Base-by-base conservation (phyloP, 2,797 vertebrate genomes). In the Euphonia xanthogaster region DNA sequence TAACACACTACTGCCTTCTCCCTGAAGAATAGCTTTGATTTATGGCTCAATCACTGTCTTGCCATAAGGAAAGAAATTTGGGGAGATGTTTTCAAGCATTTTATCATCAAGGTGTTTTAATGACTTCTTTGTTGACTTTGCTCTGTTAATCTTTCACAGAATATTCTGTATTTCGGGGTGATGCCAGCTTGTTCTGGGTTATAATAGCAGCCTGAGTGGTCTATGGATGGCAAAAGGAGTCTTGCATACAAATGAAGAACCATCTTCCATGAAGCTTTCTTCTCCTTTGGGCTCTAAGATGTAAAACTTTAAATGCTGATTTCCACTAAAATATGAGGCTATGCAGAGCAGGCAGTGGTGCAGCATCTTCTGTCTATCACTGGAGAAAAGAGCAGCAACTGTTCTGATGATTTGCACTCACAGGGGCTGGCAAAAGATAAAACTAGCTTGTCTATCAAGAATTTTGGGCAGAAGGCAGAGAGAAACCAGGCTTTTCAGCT, bases 71-170 rank as follows among this genome's bases (percentile, higher is more conserved):
- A 88, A 81, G 67, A 93, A 88, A 81, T 88, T 1, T 62, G 58
- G 58, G 42, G 54, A 78, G 54, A 39, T 68, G 45, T 54, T 80
- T 85, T 78, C 47, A 90, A 65, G 60, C 20, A 44, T 77, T 92
- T 84, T 72, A 30, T 84, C 35, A 72, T 84, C 45, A 80, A 88
- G 27, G 54, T 96, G 66, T 82, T 93, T 63, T 77, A 91, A 80
- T 68, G n/a, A 74, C 57, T 60, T 21, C 55, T 90, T 88, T 75
- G 35, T 40, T 86, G 60, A 1, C 89, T 91, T 62, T 58, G 16
- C 67, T 88, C 40, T 78, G 42, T 16, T 83, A 53, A 74, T 74
- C 72, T 93, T 85, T 88, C 61, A 60, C 57, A 57, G 17, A 71
- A 9, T 55, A 27, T 66, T 89, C 78, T 91, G 39, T 44, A 19